Evolutionary conservation across 2,888 invertebrate species (phyloP), one percentile per base, ranked within the genome.

Genomic region (Pocota personata): DNA sequence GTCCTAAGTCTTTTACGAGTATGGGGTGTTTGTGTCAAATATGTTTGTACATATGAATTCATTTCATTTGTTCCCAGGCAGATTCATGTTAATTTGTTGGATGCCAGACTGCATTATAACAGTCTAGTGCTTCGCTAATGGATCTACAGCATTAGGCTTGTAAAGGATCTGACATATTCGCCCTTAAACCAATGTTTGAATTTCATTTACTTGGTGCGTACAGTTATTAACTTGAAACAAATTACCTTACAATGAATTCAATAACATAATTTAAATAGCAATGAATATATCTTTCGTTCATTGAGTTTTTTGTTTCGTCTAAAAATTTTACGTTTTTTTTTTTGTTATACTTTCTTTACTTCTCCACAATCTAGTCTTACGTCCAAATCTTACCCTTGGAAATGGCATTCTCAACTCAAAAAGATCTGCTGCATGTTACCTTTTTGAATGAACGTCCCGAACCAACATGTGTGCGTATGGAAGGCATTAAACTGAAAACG

Each of bases 331-430:
- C 24, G 69, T 73, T 30, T 30, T 55, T 72, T 73, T 30, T 30
- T 55, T 72, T 66, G 14, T 73, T 55, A 40, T 43, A 16, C 12
- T 50, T 71, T 72, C 43, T 30, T n/a, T 52, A 32, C 16, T 32
- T 14, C n/a, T 19, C 1, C 10, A 4, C 35, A 58, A 52, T 69
- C 52, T 60, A 5, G 30, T 32, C 14, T 12, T 16, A 32, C n/a
- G 7, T 37, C 40, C 40, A 5, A 67, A 58, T 50, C 58, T 10
- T 1, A 14, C 7, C 3, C 5, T 32, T 16, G 19, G 57, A 46
- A 72, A 92, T 92, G 92, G 92, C 92, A 48, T 92, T 89, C 88
- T 91, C 92, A 32, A 92, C 92, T 19, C 92, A 92, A 87, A 91
- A 90, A 77, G 90, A 90, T 46, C 91, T 92, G 76, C 90, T 92